phyloP scores from a whole-genome alignment of 1,140 invertebrate genomes.

The Drosophila lowei region DNA sequence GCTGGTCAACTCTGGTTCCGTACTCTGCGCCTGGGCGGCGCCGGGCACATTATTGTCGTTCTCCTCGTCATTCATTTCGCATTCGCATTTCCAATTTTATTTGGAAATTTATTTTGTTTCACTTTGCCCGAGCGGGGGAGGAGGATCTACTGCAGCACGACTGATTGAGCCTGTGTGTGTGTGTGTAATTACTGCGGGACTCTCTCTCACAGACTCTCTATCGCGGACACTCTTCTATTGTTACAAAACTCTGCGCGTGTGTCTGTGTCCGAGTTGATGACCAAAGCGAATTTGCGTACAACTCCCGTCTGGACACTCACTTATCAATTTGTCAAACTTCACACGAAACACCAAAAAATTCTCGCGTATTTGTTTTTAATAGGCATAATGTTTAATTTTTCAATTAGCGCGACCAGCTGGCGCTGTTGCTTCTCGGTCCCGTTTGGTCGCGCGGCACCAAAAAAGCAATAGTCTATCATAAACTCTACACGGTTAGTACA shows the following conservation, averaged over 20 bases:
- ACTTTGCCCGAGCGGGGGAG: too few relatives aligned
- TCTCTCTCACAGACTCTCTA: too few relatives aligned
- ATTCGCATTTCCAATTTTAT: constrained; percentile 39
- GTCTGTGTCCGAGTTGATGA: constrained; percentile 12
- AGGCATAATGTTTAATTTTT: constrained; percentile 22
- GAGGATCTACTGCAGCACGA: too few relatives aligned
- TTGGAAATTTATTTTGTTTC: too few relatives aligned
- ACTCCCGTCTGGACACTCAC: constrained; percentile 2
- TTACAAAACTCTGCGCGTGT: not conserved
- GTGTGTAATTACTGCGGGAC: too few relatives aligned
- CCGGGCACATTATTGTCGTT: not conserved
- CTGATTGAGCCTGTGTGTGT: too few relatives aligned
- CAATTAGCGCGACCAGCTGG: constrained; percentile 49
- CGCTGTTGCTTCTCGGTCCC: constrained; percentile 16
- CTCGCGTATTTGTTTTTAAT: constrained; percentile 6
- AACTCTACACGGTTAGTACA: too few relatives aligned
- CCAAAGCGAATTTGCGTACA: not conserved
- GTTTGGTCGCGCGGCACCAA: constrained; percentile 27
- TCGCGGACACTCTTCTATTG: too few relatives aligned
- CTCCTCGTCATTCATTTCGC: constrained; percentile 46
- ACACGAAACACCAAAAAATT: constrained; percentile 45
- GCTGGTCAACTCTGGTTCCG: constrained; percentile 32
- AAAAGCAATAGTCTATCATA: too few relatives aligned
- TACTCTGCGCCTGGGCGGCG: not conserved
- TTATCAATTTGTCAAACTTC: constrained; percentile 24